Conservation (phyloP, 2,888 invertebrate species). For the Bimastos eiseni region DNA sequence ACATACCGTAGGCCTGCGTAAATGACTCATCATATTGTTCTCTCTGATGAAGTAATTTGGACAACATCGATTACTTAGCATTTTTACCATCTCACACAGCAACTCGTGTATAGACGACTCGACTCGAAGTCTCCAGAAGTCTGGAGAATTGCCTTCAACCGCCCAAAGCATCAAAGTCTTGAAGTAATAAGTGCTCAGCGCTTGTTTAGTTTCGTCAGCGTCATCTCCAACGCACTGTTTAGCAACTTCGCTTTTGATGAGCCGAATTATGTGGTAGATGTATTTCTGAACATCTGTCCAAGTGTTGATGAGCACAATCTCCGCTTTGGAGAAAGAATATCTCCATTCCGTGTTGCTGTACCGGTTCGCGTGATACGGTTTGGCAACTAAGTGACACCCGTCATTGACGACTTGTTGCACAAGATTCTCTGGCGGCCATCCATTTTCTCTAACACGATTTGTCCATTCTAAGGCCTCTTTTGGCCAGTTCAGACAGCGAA, state of each 20-base stretch:
- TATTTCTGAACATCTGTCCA: too few species aligned
- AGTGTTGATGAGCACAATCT: slow-evolving; percentile 1
- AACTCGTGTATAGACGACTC: not conserved
- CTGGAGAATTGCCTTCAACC: not conserved
- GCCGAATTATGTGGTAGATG: too few species aligned
- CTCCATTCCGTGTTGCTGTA: slow-evolving; percentile 6
- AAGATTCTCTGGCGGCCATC: not conserved
- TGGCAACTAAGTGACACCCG: slow-evolving; percentile 22
- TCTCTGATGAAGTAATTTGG: slow-evolving; percentile 22
- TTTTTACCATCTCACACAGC: not conserved
- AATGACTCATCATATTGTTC: slow-evolving; percentile 15
- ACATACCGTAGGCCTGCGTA: too few species aligned
- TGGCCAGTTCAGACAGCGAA: slow-evolving; percentile 16
- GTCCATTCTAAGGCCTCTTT: slow-evolving; percentile 15
- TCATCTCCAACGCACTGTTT: not conserved
- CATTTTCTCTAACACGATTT: not conserved
- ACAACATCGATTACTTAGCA: not conserved
- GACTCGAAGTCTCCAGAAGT: not conserved
- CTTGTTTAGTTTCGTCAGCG: not conserved
- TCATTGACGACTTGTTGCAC: not conserved
- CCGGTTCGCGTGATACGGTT: not conserved
- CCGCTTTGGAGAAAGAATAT: slow-evolving; percentile 29
- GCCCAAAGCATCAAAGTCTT: slow-evolving; percentile 29
- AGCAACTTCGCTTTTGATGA: not conserved
- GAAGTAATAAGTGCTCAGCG: slow-evolving; percentile 24